Base-by-base conservation (phyloP, 2,113 vertebrate genomes). In the Sylvilagus bachmani region DNA sequence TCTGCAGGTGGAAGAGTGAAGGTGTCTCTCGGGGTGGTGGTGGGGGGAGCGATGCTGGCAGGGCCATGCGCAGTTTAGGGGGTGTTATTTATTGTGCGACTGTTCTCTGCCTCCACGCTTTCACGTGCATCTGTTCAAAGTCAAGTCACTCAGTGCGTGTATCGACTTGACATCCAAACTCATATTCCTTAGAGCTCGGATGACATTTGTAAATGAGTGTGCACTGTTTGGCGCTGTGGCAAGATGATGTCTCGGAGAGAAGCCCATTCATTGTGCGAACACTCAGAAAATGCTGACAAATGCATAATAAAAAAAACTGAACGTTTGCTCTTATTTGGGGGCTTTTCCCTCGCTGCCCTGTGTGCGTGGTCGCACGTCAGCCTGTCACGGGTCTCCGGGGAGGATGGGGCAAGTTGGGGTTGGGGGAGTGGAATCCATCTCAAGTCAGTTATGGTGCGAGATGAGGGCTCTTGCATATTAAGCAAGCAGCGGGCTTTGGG, bases 41-140 rank as follows among this genome's bases (percentile, higher is more conserved):
- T 93, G 94, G 66, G 90, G 69, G 14, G 78, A n/a, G 95, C 53
- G 94, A 69, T 86, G 96, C 87, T 94, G 84, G 96, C 78, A 87
- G 94, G 55, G 90, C 84, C 97, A 96, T 97, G 96, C 97, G 96
- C 78, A 85, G 97, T 96, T 95, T 78, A 96, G 96, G 96, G 96
- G 95, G 94, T 5, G 66, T 94, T 98, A 98, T 98, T 98, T 98
- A 98, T 98, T 98, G 89, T 97, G 93, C 90, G 97, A 31, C 86
- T 51, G 0, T 78, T 94, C 51, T 92, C 74, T 64, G 87, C 79
- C 89, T 94, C 74, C 64, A 11, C 38, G 89, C 49, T 38, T 97
- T 96, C 89, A 31, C 38, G 6, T 2, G 84, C 75, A 7, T 93
- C 44, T 93, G 92, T 95, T 91, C 14, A n/a, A 69, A 83, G 70